These are phyloP conservation scores for Macrotus californicus DNA, from an alignment of 2,113 vertebrate species.

Conservation along the genomic window DNA sequence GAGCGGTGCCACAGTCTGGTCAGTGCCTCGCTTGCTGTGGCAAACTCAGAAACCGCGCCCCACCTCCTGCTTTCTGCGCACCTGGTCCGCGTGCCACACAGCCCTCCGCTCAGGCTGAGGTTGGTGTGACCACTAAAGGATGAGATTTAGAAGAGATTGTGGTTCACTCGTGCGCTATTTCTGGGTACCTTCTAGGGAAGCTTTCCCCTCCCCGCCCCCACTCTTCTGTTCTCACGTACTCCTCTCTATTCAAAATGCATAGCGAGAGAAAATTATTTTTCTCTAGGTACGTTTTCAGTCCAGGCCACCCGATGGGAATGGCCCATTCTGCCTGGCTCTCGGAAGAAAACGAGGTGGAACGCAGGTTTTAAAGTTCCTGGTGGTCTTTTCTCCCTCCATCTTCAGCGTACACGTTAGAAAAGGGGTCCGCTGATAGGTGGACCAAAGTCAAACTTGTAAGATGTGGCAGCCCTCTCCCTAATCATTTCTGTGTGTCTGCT, in stretches of 20 bases:
- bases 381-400: not conserved
- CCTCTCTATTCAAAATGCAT: not conserved
- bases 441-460: not conserved
- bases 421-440: not conserved
- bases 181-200: not conserved
- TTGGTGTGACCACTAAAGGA: not conserved
- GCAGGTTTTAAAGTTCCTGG: not conserved
- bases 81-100: not conserved
- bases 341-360: not conserved
- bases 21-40: not conserved
- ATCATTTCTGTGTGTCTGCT: not conserved
- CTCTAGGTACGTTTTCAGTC: not conserved
- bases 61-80: not conserved
- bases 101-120: not conserved
- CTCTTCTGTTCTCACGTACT: not conserved
- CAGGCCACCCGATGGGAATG: not conserved
- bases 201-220: not conserved
- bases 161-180: not conserved
- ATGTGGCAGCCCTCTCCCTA: not conserved
- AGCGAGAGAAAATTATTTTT: slow-evolving; percentile 1
- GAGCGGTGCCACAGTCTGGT: not conserved
- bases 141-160: not conserved
- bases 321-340: not conserved
- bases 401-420: not conserved
- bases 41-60: not conserved